phyloP scores from a whole-genome alignment of 2,797 vertebrate genomes.

The Anableps anableps region DNA sequence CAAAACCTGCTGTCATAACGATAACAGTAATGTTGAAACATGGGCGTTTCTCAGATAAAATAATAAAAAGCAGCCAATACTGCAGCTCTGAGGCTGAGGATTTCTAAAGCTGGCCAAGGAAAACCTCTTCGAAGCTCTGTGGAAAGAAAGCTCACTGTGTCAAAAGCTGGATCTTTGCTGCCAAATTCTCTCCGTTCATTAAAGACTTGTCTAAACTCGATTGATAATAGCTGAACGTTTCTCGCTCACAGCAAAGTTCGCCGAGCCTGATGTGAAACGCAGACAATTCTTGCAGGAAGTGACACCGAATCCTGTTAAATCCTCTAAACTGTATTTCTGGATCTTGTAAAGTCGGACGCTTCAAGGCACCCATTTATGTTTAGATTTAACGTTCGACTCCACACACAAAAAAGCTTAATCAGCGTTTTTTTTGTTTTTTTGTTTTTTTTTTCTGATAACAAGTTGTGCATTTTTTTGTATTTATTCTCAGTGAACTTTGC shows the following conservation, averaged over 20 bases:
- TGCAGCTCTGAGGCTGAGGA: neutral
- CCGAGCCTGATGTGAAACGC: neutral
- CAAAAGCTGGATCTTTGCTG: neutral
- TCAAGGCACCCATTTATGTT: neutral
- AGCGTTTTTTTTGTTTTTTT: too few relatives aligned
- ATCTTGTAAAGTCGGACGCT: neutral
- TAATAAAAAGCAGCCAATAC: neutral
- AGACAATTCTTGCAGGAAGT: neutral
- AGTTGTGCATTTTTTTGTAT: too few relatives aligned
- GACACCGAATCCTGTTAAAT: neutral
- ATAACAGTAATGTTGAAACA: neutral
- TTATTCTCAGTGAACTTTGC: neutral
- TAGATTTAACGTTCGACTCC: neutral
- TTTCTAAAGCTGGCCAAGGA: neutral
- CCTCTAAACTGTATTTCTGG: neutral
- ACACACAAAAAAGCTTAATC: neutral
- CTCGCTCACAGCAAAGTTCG: constrained; percentile 4
- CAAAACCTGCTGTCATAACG: neutral
- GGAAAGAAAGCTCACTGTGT: neutral
- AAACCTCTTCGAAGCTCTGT: neutral
- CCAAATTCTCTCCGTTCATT: constrained; percentile 19
- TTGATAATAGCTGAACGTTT: constrained; percentile 9
- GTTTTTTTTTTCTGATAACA: neutral
- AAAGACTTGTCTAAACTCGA: constrained; percentile 40
- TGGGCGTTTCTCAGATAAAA: neutral